These are phyloP conservation scores for Stramonita haemastoma DNA, from an alignment of 2,888 invertebrate species.

Conservation along the genomic window DNA sequence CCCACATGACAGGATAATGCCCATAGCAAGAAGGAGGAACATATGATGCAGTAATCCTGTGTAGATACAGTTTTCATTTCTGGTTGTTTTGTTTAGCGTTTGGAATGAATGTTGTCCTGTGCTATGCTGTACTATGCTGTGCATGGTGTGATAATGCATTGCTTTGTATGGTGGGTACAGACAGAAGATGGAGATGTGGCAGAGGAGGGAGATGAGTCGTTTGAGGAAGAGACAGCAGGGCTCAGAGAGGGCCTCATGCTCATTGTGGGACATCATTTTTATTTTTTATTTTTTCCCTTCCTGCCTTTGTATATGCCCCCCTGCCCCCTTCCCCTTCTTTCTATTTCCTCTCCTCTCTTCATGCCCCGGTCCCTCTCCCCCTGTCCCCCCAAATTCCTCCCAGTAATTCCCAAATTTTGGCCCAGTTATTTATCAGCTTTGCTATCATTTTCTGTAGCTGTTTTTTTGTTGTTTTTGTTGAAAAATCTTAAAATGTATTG, in stretches of 20 bases:
- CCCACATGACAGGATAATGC: too few species aligned
- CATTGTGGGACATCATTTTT: background rate
- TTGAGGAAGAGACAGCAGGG: slow-evolving; percentile 24
- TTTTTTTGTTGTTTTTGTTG: too few species aligned
- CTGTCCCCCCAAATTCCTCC: background rate
- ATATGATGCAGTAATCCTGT: too few species aligned
- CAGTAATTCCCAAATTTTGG: background rate
- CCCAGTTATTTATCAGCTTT: background rate
- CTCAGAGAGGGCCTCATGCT: slow-evolving; percentile 26
- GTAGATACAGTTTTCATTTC: too few species aligned
- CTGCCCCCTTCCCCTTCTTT: slow-evolving; percentile 5
- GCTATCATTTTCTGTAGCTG: too few species aligned
- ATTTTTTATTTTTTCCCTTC: slow-evolving; percentile 7
- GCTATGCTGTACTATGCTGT: background rate
- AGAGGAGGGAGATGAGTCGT: background rate
- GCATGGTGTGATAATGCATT: background rate
- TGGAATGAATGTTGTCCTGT: too few species aligned
- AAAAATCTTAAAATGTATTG: too few species aligned
- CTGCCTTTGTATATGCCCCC: background rate
- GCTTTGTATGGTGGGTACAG: slow-evolving; percentile 4
- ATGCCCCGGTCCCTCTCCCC: slow-evolving; percentile 12
- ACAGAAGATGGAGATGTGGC: background rate
- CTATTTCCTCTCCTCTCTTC: slow-evolving; percentile 19
- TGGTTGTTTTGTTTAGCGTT: too few species aligned
- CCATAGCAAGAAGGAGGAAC: too few species aligned